phyloP scores from a whole-genome alignment of 2,797 vertebrate genomes.

The Brachyrhaphis roseni region DNA sequence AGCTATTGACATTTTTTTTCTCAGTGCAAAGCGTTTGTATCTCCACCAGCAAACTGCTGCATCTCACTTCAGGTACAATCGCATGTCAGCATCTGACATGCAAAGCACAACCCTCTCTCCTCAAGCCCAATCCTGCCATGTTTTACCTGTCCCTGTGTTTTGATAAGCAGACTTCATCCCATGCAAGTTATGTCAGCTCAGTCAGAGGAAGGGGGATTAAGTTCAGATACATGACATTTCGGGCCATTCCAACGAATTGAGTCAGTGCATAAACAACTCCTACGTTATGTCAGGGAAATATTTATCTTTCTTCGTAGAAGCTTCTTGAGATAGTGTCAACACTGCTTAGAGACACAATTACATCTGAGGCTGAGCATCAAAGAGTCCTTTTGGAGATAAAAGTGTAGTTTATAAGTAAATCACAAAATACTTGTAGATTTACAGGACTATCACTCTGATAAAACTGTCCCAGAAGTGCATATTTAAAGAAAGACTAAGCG shows the following conservation, averaged over 20 bases:
- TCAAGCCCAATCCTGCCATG: slow-evolving; percentile 63
- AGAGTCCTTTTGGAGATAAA: slow-evolving; percentile 67
- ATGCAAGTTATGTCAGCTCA: slow-evolving; percentile 65
- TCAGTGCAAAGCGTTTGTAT: slow-evolving; percentile 25
- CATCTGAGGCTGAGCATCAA: slow-evolving; percentile 69
- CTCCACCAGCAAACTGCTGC: slow-evolving; percentile 37
- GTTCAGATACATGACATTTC: slow-evolving; percentile 71
- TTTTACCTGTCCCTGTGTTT: slow-evolving; percentile 38
- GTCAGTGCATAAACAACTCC: slow-evolving; percentile 76
- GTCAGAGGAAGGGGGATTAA: slow-evolving; percentile 59
- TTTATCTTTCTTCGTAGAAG: slow-evolving; percentile 79
- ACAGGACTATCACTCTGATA: slow-evolving; percentile 8
- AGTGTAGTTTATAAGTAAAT: slow-evolving; percentile 51
- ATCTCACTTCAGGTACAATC: slow-evolving; percentile 45
- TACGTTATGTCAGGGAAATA: slow-evolving; percentile 72
- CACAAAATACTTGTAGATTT: slow-evolving; percentile 23
- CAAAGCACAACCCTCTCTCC: slow-evolving; percentile 25
- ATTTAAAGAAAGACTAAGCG: slow-evolving; percentile 8
- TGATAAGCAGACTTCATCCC: slow-evolving; percentile 65
- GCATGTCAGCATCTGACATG: slow-evolving; percentile 37
- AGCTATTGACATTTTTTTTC: background rate
- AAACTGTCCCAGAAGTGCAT: slow-evolving; percentile 22
- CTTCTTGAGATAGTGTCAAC: slow-evolving; percentile 77
- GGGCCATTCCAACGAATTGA: slow-evolving; percentile 73
- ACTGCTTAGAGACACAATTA: slow-evolving; percentile 74